Evolutionary conservation across 2,113 vertebrate species (phyloP).

Genomic region (Tragelaphus buxtoni): DNA sequence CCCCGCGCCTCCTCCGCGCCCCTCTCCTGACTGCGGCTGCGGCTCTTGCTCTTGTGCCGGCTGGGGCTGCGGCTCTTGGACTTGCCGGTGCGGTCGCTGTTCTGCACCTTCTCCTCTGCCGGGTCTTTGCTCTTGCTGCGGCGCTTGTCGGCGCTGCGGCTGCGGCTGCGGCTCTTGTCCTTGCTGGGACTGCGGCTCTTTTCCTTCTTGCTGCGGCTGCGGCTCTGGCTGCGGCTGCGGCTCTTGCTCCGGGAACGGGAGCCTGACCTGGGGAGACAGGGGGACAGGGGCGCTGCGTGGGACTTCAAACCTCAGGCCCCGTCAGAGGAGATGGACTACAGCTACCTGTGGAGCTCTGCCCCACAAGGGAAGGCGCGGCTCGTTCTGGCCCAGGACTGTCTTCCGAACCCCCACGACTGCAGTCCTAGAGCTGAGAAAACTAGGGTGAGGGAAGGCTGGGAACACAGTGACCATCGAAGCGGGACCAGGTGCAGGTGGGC

Average conservation of each 20-base stretch:
- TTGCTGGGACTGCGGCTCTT: conserved; percentile 88
- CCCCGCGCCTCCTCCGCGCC: conserved; percentile 75
- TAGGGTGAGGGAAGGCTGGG: background rate
- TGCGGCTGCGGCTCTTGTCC: conserved; percentile 84
- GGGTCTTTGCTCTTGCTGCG: conserved; percentile 82
- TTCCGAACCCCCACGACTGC: background rate
- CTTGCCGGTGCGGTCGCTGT: conserved; percentile 66
- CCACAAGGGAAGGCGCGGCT: accelerated
- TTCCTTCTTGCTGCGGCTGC: conserved; percentile 82
- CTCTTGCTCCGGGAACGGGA: conserved; percentile 89
- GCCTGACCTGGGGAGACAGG: conserved; percentile 82
- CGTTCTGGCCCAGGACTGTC: background rate
- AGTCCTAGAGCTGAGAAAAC: background rate
- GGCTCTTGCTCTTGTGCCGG: conserved; percentile 78
- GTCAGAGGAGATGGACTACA: accelerated
- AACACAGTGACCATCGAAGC: background rate
- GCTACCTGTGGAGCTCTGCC: background rate
- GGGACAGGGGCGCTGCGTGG: background rate
- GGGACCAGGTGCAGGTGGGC: accelerated
- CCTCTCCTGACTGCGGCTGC: conserved; percentile 77
- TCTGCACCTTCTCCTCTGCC: conserved; percentile 74
- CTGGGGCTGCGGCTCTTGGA: conserved; percentile 81
- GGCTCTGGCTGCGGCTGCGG: conserved; percentile 84
- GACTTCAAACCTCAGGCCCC: background rate
- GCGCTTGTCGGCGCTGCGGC: conserved; percentile 78